phyloP scores from a whole-genome alignment of 1,140 invertebrate genomes.

The Gyrodactylus salaris region DNA sequence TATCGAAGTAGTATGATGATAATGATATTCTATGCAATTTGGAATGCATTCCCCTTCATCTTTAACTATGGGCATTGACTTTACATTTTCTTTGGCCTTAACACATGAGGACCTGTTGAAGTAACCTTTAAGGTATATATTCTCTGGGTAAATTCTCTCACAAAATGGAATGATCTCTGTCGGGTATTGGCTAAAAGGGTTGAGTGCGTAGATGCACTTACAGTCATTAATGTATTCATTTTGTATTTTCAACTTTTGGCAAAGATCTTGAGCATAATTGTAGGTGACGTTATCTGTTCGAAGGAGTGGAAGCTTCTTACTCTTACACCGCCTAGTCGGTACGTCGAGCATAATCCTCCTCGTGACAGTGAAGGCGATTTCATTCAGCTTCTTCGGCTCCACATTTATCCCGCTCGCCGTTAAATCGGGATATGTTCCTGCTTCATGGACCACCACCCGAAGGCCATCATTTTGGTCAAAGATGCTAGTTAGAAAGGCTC shows the following conservation, averaged over 20 bases:
- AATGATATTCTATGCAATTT: background rate
- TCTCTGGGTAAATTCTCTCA: background rate
- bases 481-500: background rate
- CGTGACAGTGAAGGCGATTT: background rate
- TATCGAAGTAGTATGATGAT: background rate
- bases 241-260: background rate
- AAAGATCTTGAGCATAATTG: slow-evolving; percentile 4
- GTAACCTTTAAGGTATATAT: background rate
- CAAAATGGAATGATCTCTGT: background rate
- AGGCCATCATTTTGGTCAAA: background rate
- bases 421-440: slow-evolving; percentile 1
- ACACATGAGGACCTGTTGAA: background rate
- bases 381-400: slow-evolving; percentile 1
- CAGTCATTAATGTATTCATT: background rate
- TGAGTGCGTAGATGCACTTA: background rate
- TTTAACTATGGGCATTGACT: too few species aligned
- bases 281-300: background rate
- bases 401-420: background rate
- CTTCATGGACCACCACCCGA: background rate
- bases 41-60: background rate
- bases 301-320: background rate
- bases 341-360: background rate
- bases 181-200: background rate
- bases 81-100: background rate
- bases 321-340: background rate